phyloP scores from a whole-genome alignment of 2,797 vertebrate genomes.

The Scomberomorus guttatus region DNA sequence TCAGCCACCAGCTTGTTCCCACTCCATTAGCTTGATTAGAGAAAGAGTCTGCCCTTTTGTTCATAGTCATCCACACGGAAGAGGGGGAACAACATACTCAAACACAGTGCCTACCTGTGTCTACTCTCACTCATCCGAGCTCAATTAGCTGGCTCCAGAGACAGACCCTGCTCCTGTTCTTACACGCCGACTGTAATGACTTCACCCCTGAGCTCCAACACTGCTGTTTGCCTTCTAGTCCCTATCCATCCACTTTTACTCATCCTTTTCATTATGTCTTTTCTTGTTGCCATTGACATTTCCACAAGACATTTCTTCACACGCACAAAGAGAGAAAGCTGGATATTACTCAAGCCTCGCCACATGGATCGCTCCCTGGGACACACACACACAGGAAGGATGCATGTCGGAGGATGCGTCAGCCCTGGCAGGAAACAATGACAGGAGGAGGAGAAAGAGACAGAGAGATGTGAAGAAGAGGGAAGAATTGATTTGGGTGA shows the following conservation, averaged over 20 bases:
- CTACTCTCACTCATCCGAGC: slow-evolving; percentile 50
- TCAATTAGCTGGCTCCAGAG: slow-evolving; percentile 63
- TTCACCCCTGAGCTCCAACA: slow-evolving; percentile 28
- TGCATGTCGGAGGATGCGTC: not conserved
- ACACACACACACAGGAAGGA: not conserved
- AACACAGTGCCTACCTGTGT: slow-evolving; percentile 48
- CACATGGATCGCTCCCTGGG: not conserved
- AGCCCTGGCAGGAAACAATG: slow-evolving; percentile 3
- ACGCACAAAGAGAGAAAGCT: not conserved
- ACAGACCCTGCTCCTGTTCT: slow-evolving; percentile 57
- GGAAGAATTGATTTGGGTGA: slow-evolving; percentile 53
- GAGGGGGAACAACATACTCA: slow-evolving; percentile 49
- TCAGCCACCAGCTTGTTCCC: slow-evolving; percentile 57
- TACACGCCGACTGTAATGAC: slow-evolving; percentile 53
- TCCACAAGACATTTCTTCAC: not conserved
- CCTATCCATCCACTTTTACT: slow-evolving; percentile 7
- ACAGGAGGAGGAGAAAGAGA: not conserved
- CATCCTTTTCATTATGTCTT: slow-evolving; percentile 10
- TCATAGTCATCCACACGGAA: slow-evolving; percentile 70
- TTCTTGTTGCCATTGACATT: slow-evolving; percentile 7
- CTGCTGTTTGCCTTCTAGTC: not conserved
- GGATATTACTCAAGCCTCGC: not conserved
- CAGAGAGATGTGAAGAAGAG: not conserved
- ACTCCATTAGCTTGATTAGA: slow-evolving; percentile 80
- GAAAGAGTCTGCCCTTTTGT: slow-evolving; percentile 76